A percentile compares a stretch with the other conserved stretches of the same genome.
phyloP scores from a whole-genome alignment of 2,797 vertebrate genomes.

The Anguilla anguilla region DNA sequence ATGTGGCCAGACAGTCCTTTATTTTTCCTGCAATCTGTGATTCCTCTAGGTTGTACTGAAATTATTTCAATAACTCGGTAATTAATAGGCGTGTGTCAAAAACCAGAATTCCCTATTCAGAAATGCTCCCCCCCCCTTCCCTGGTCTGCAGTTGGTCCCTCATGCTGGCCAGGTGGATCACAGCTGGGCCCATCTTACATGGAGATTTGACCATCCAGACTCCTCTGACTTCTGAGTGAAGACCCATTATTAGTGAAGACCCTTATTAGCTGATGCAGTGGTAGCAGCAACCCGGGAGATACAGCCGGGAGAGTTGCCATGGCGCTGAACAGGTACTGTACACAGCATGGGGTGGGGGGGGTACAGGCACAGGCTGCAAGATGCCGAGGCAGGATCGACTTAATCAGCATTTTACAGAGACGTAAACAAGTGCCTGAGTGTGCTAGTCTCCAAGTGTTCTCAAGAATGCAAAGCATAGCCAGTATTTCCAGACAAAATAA shows the following conservation, averaged over 20 bases:
- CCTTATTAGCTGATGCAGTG: constrained; percentile 90
- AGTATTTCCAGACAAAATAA: background rate
- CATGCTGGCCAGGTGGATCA: constrained; percentile 80
- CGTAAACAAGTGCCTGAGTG: background rate
- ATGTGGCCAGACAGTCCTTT: too few relatives aligned
- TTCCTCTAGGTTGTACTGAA: too few relatives aligned
- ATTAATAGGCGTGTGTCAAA: too few relatives aligned
- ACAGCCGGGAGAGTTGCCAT: constrained; percentile 93
- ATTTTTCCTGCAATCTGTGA: too few relatives aligned
- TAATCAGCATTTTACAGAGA: background rate
- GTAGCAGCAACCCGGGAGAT: constrained; percentile 96
- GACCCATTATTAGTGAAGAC: too few relatives aligned
- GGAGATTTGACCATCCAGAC: constrained; percentile 99
- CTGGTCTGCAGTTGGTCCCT: constrained; percentile 19
- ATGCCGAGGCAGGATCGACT: background rate
- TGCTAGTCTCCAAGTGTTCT: background rate
- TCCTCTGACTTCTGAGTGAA: constrained; percentile 90
- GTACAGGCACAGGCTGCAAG: background rate
- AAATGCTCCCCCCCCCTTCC: background rate
- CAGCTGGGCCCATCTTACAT: constrained; percentile 93
- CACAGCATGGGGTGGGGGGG: background rate
- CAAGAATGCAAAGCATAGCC: background rate
- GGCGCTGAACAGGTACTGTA: constrained; percentile 91
- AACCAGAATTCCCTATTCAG: too few relatives aligned
- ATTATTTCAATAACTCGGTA: too few relatives aligned